Conservation (phyloP, 2,113 vertebrate species). For the Monopterus albus region DNA sequence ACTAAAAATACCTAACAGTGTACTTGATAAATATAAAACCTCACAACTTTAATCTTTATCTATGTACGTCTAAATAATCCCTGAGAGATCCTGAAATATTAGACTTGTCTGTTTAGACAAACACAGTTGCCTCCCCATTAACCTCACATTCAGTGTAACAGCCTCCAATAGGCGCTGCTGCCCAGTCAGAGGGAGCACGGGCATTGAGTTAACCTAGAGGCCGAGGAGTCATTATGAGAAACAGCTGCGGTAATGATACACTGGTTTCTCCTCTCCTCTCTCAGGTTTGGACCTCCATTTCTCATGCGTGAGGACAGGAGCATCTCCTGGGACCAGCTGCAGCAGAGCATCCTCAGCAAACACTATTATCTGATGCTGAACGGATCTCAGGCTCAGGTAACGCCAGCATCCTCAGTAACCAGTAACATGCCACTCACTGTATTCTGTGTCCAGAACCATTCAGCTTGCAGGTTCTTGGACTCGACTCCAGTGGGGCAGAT, state of each 20-base stretch:
- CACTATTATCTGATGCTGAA: slow-evolving; percentile 87
- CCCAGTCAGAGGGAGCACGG: neutral
- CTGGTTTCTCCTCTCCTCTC: neutral
- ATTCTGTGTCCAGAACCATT: neutral
- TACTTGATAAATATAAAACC: neutral
- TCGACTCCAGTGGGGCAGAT: neutral
- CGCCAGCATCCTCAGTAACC: neutral
- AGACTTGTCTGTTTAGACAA: neutral
- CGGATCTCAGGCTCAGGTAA: slow-evolving; percentile 80
- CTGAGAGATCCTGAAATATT: neutral
- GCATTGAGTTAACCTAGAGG: slow-evolving; percentile 6
- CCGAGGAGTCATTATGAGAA: neutral
- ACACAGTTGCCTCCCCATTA: neutral
- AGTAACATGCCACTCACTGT: slow-evolving; percentile 15
- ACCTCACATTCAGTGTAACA: neutral
- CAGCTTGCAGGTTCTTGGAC: neutral
- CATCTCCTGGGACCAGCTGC: slow-evolving; percentile 90
- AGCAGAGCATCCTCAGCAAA: slow-evolving; percentile 88
- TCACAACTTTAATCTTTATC: neutral
- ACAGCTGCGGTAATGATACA: neutral
- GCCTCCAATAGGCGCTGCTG: neutral
- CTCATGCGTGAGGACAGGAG: slow-evolving; percentile 87
- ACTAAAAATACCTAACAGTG: too few relatives aligned
- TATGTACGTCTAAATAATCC: neutral
- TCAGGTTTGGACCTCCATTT: slow-evolving; percentile 92